Base-by-base conservation (phyloP, 2,888 invertebrate species). In the Drosophila ezoana region DNA sequence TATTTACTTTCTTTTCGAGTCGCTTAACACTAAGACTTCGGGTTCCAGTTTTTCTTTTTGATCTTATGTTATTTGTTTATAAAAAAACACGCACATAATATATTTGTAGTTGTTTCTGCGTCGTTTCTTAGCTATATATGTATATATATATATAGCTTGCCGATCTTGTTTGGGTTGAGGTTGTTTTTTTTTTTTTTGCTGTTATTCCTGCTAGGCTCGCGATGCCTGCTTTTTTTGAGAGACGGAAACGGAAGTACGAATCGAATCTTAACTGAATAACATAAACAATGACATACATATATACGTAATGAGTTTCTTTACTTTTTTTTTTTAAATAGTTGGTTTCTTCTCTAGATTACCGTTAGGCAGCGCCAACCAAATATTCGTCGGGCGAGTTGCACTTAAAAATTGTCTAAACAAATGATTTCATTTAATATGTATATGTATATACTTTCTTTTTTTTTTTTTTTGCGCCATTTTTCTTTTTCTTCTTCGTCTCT, bases 391-490 rank as follows among this genome's bases (percentile, higher is more conserved):
- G 37, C 11, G n/a, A 40, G 60, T 45, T 45, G 38, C 68, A 68
- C 48, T 68, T 72, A 60, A 66, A 75, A 78, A 76, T 80, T 81
- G 51, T 81, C 76, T 81, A 79, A 69, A 72, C 74, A 77, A 72
- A 77, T 67, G 51, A 63, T 57, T 71, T 58, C 57, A 73, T 72
- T 62, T 59, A 48, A 70, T 49, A 45, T 23, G 1, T 56, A 54
- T 49, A 35, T 52, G 13, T 53, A 52, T 56, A 45, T 60, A 20
- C 6, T 43, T 14, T 16, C 18, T 16, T 33, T 43, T 16, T 44
- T 37, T 44, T 47, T 16, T 60, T 16, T 47, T 80, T 86, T 81
- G 82, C 80, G 86, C 80, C 76, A 73, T 84, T 68, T 70, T 35
- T n/a, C 59, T 48, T 9, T 32, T 41, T 13, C 56, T 48, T 9